Evolutionary conservation across 2,113 vertebrate genomes (phyloP).

Genomic region (Boleophthalmus pectinirostris): DNA sequence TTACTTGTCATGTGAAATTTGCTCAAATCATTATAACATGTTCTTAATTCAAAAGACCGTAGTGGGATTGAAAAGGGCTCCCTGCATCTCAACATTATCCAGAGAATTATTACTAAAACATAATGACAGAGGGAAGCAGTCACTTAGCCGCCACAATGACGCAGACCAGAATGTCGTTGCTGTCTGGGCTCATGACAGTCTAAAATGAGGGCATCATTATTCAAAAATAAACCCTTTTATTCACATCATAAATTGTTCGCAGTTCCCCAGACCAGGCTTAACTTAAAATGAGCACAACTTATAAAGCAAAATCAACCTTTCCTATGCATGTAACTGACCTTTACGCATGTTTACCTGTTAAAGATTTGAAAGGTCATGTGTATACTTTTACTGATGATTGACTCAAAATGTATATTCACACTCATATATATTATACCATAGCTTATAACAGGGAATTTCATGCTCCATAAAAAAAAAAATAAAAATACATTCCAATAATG

Average conservation of each 20-base stretch:
- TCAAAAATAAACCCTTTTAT: not conserved
- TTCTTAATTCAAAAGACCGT: not conserved
- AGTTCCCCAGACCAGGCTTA: not conserved
- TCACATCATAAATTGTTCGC: not conserved
- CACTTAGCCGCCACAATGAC: conserved; percentile 49
- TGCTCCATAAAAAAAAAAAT: not conserved
- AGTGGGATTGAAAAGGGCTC: conserved; percentile 30
- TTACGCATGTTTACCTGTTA: conserved; percentile 22
- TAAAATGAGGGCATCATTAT: not conserved
- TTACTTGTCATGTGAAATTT: too few relatives aligned
- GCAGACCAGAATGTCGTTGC: conserved; percentile 40
- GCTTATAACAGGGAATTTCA: not conserved
- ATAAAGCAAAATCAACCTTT: conserved; percentile 6
- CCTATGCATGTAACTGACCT: conserved; percentile 26
- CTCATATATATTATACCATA: not conserved
- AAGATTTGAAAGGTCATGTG: conserved; percentile 32
- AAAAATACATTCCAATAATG: too few relatives aligned
- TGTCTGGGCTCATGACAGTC: not conserved
- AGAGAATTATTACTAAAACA: conserved; percentile 37
- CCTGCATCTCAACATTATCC: conserved; percentile 52
- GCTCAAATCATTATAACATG: too few relatives aligned
- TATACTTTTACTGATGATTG: conserved; percentile 5
- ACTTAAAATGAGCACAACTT: not conserved
- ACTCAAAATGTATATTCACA: not conserved
- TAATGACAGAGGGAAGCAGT: conserved; percentile 33